Conservation (phyloP, 2,888 invertebrate species). For the Scaptomyza parva region DNA sequence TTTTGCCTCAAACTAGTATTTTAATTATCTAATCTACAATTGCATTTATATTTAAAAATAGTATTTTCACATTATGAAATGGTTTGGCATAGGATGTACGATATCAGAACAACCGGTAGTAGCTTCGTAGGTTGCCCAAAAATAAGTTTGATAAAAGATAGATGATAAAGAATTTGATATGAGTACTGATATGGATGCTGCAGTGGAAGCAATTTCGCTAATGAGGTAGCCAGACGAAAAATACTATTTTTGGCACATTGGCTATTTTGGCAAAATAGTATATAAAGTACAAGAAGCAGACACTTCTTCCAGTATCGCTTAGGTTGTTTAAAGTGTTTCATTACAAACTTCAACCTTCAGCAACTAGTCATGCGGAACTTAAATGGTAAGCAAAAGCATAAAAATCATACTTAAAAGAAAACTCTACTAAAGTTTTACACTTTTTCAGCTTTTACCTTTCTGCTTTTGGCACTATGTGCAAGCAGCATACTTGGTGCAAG, state of each 20-base stretch:
- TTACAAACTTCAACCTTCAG: slow-evolving; percentile 16
- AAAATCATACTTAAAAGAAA: not conserved
- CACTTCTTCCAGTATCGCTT: slow-evolving; percentile 35
- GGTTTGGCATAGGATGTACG: slow-evolving; percentile 12
- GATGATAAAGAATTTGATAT: slow-evolving; percentile 53
- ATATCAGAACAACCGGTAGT: not conserved
- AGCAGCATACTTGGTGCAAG: slow-evolving; percentile 55
- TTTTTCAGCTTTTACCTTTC: slow-evolving; percentile 50
- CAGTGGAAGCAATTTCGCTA: slow-evolving; percentile 52
- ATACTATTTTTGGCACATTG: slow-evolving; percentile 33
- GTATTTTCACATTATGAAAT: slow-evolving; percentile 26
- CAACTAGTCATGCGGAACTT: slow-evolving; percentile 47
- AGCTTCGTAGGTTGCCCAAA: slow-evolving; percentile 6
- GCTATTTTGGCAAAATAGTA: slow-evolving; percentile 32
- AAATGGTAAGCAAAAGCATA: slow-evolving; percentile 46
- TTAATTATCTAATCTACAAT: slow-evolving; percentile 7
- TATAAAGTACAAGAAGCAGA: slow-evolving; percentile 17
- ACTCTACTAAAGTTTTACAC: not conserved
- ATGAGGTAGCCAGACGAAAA: slow-evolving; percentile 35
- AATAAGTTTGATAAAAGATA: slow-evolving; percentile 40
- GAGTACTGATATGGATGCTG: slow-evolving; percentile 30
- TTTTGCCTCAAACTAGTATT: not conserved
- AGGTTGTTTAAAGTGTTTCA: slow-evolving; percentile 26
- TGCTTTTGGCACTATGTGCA: slow-evolving; percentile 52
- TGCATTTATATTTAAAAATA: slow-evolving; percentile 26